Base-by-base conservation (phyloP, 2,797 vertebrate genomes). In the Sebastes hubbsi region DNA sequence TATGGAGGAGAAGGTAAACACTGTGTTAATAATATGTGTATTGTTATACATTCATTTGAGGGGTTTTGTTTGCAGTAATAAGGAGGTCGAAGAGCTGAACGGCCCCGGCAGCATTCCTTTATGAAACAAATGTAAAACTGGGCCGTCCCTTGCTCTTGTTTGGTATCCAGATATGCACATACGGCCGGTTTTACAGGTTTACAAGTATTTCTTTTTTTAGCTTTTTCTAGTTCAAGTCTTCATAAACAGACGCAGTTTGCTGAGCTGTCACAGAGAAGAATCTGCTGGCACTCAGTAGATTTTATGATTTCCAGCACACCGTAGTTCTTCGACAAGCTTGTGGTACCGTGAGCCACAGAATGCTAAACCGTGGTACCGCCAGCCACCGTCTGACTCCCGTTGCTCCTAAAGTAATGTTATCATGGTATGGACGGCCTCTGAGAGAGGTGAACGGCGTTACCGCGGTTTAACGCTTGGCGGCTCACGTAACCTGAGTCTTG, bases 1-100 rank as follows among this genome's bases (percentile, higher is more conserved):
- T 73, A 99, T 99, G 98, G 98, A 99, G 36, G 92, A 97, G 72
- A 99, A 99, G 98, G 98, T 99, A 25, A 58, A 62, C 9, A 25
- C 22, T 10, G 9, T 49, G 60, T 13, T 18, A 8, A 59, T 18
- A 27, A 72, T 8, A 56, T 62, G 11, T 18, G 68, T 25, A 6
- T 14, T 10, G 10, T 20, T 22, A 7, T 22, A n/a, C 13, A 2
- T 63, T 22, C 1, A 5, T 9, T 16, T 32, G 1, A 20, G 25
- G 36, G 36, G 8, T 70, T 58, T 52, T 58, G 24, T 52, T 52
- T 3, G 16, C 8, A 14, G 20, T 16, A 22, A 24, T 38, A 3
- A 54, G 4, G 6, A 27, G 10, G 62, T 24, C 8, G 18, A 25
- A 13, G 25, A 42, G 67, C 61, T 56, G 3, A 1, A 24, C 75